Evolutionary conservation across 1,140 invertebrate genomes (phyloP).

Genomic region (Daktulosphaira vitifoliae): DNA sequence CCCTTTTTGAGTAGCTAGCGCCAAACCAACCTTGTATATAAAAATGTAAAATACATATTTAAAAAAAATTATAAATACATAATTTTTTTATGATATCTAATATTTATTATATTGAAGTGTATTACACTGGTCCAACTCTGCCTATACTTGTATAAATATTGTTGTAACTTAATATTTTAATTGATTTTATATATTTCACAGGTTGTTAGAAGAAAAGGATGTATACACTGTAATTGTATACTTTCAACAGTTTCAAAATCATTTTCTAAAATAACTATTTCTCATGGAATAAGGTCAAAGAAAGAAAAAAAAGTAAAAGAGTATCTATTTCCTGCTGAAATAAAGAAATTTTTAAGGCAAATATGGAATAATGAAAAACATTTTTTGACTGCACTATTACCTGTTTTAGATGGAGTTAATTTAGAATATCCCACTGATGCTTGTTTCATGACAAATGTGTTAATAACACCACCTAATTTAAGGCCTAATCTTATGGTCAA

Average conservation of each 20-base stretch:
- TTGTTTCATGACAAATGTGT: slow-evolving; percentile 77
- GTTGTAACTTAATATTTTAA: background rate
- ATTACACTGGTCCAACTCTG: too few species aligned
- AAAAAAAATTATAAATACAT: too few species aligned
- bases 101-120: too few species aligned
- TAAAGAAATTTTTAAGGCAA: slow-evolving; percentile 59
- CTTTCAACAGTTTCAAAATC: slow-evolving; percentile 19
- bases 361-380: slow-evolving; percentile 69
- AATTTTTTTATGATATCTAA: too few species aligned
- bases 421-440: slow-evolving; percentile 66
- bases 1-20: too few species aligned
- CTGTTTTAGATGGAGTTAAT: slow-evolving; percentile 54
- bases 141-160: background rate
- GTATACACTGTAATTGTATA: slow-evolving; percentile 7
- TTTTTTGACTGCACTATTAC: slow-evolving; percentile 61
- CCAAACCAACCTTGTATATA: too few species aligned
- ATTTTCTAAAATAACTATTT: slow-evolving; percentile 24
- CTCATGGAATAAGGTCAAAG: background rate
- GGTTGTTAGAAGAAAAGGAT: background rate
- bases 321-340: slow-evolving; percentile 50
- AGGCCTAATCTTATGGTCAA: slow-evolving; percentile 68
- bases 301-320: slow-evolving; percentile 27
- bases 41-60: too few species aligned
- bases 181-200: background rate
- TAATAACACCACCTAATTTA: slow-evolving; percentile 77